These are phyloP conservation scores for Crepidodera aurea DNA, from an alignment of 2,888 invertebrate species.

Conservation along the genomic window DNA sequence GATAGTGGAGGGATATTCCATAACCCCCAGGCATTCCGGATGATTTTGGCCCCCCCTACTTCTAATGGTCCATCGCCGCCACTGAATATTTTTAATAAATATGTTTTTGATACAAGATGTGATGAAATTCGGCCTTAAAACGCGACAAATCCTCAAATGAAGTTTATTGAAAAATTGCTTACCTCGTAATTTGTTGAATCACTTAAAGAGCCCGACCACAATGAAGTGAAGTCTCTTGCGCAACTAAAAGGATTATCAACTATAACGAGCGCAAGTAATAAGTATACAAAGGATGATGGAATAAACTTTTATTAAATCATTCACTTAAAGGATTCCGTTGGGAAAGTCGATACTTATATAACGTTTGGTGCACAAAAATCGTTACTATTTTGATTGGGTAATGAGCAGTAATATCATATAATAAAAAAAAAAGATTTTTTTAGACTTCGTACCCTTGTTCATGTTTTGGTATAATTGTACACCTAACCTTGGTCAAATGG, in stretches of 20 bases:
- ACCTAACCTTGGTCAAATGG: constrained; percentile 9
- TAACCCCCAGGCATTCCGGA: no score
- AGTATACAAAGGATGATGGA: not conserved
- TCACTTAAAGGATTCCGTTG: not conserved
- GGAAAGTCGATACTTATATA: not conserved
- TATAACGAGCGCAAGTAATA: not conserved
- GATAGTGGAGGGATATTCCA: no score
- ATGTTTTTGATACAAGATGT: no score
- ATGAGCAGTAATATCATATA: no score
- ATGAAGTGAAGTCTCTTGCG: not conserved
- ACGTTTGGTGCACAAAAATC: no score
- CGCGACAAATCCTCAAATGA: not conserved
- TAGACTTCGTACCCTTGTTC: constrained; percentile 12
- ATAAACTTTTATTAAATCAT: not conserved
- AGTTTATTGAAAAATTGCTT: not conserved
- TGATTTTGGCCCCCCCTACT: no score
- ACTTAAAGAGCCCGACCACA: not conserved
- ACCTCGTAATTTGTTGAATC: not conserved
- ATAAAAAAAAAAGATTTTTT: not conserved
- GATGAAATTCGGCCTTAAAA: no score
- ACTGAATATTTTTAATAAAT: no score
- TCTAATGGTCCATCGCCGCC: no score
- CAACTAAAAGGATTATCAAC: constrained; percentile 22
- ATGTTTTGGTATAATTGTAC: not conserved
- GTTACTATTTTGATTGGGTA: no score